Evolutionary conservation across 2,113 vertebrate species (phyloP).

Genomic region (Mobula hypostoma): DNA sequence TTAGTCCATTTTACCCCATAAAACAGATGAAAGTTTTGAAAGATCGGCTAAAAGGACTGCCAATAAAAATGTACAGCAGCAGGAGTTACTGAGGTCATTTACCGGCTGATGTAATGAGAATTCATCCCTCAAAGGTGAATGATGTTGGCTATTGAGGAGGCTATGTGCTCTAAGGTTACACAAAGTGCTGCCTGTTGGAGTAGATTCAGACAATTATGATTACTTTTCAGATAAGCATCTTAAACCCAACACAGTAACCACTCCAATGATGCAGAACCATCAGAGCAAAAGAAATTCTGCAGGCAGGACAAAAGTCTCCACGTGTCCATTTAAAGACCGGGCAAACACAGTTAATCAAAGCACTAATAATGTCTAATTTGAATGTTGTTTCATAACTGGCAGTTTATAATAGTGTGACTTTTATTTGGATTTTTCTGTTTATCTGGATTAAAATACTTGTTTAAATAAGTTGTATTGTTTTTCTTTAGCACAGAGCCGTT

Average conservation of each 20-base stretch:
- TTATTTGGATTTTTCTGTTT: not conserved
- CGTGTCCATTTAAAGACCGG: not conserved
- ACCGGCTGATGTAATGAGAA: not conserved
- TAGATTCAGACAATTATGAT: not conserved
- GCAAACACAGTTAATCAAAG: not conserved
- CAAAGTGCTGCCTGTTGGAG: not conserved
- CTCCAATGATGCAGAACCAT: not conserved
- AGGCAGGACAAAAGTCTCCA: not conserved
- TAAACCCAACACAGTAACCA: not conserved
- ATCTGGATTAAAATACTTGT: not conserved
- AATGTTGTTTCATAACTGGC: not conserved
- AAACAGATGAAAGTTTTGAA: conserved; percentile 20
- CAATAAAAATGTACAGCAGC: not conserved
- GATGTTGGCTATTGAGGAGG: not conserved
- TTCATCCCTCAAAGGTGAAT: conserved; percentile 18
- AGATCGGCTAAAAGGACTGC: conserved; percentile 8
- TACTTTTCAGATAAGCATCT: not conserved
- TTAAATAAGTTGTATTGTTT: not conserved
- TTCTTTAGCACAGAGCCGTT: not conserved
- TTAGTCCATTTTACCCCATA: not conserved
- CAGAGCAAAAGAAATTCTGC: not conserved
- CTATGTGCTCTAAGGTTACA: not conserved
- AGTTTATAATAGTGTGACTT: not conserved
- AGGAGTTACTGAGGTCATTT: conserved; percentile 20
- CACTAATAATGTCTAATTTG: not conserved